Conservation (phyloP, 1,140 invertebrate species). For the Galleria mellonella region DNA sequence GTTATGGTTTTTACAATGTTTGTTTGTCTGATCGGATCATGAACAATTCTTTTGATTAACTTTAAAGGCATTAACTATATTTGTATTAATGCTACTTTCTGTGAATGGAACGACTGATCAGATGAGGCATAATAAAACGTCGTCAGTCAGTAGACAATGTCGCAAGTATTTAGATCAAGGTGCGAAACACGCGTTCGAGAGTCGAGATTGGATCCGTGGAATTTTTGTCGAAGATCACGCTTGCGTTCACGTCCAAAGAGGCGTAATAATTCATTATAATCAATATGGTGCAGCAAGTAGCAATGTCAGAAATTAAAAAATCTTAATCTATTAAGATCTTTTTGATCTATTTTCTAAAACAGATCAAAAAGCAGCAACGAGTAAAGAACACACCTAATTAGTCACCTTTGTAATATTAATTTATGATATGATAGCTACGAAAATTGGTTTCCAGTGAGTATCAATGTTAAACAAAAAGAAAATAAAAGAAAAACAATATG, state of each 20-base stretch:
- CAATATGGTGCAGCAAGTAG: constrained; percentile 8
- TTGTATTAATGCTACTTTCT: constrained; percentile 8
- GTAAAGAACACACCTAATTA: too few species aligned
- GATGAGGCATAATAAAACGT: constrained; percentile 35
- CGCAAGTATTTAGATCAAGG: constrained; percentile 71
- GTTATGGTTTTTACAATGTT: too few species aligned
- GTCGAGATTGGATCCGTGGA: constrained; percentile 50
- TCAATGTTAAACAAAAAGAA: too few species aligned
- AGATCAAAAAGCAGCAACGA: too few species aligned
- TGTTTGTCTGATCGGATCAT: too few species aligned
- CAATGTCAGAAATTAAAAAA: constrained; percentile 6
- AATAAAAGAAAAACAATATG: too few species aligned
- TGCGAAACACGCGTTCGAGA: constrained; percentile 61
- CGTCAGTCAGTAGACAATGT: constrained; percentile 59
- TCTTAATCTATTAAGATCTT: too few species aligned
- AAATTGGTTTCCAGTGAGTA: too few species aligned
- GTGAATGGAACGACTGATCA: constrained; percentile 14
- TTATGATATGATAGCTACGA: too few species aligned
- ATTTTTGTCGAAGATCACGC: constrained; percentile 54
- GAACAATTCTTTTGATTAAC: too few species aligned
- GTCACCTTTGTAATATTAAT: too few species aligned
- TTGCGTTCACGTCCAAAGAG: constrained; percentile 20
- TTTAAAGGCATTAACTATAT: background rate
- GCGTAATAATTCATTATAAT: constrained; percentile 35
- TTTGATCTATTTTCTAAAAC: too few species aligned